These are phyloP conservation scores for Melipona beecheii DNA, from an alignment of 2,888 invertebrate genomes.

Conservation along the genomic window DNA sequence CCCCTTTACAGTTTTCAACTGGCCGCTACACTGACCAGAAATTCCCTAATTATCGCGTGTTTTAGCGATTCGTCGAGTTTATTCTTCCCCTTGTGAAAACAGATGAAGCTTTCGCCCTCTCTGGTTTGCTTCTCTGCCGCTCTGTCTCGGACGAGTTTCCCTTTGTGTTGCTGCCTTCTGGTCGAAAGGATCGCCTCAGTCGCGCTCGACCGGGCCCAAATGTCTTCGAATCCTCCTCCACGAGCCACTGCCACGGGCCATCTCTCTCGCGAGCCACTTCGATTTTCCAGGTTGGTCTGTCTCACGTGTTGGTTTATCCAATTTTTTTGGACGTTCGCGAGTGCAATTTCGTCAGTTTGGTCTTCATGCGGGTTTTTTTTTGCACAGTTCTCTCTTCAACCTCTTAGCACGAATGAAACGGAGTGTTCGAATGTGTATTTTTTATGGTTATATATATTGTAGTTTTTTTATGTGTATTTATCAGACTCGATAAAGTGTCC, in stretches of 20 bases:
- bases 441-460: background rate
- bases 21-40: too few relatives aligned
- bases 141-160: constrained; percentile 21
- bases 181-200: background rate
- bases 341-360: too few relatives aligned
- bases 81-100: constrained; percentile 18
- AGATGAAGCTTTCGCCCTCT: background rate
- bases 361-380: too few relatives aligned
- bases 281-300: constrained; percentile 45
- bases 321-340: background rate
- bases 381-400: background rate
- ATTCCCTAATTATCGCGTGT: background rate
- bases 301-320: background rate
- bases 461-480: too few relatives aligned
- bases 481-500: too few relatives aligned
- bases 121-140: background rate
- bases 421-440: background rate
- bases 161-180: constrained; percentile 6
- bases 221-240: constrained; percentile 30
- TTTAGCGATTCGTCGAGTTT: constrained; percentile 19
- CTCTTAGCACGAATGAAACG: too few relatives aligned
- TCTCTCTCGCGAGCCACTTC: background rate
- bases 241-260: constrained; percentile 11
- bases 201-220: constrained; percentile 31
- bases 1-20: constrained; percentile 31